Conservation (phyloP, 2,797 vertebrate species). For the Danio choprae region DNA sequence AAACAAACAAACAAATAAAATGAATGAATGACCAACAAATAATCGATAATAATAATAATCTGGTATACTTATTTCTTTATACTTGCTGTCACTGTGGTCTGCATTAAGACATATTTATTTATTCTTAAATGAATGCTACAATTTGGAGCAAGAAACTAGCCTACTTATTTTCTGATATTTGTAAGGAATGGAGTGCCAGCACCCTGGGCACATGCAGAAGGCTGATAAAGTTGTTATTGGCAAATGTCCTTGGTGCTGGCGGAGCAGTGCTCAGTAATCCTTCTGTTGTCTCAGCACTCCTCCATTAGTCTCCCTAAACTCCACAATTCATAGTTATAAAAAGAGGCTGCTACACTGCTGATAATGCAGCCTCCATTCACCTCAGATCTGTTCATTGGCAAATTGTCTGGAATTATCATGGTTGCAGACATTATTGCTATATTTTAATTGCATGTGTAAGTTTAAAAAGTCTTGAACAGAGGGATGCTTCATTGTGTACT, state of each 20-base stretch:
- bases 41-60: no score
- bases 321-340: constrained; percentile 84
- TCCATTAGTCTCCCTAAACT: constrained; percentile 91
- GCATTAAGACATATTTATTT: constrained; percentile 34
- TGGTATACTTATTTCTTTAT: neutral
- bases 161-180: constrained; percentile 85
- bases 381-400: constrained; percentile 80
- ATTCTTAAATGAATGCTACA: constrained; percentile 56
- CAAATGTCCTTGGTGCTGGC: constrained; percentile 85
- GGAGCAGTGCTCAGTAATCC: constrained; percentile 85
- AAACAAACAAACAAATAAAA: neutral
- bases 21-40: neutral
- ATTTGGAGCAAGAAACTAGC: constrained; percentile 85
- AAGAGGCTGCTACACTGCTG: constrained; percentile 89
- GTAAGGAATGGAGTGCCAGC: constrained; percentile 80
- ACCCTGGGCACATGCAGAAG: constrained; percentile 83
- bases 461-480: constrained; percentile 11
- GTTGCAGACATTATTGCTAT: constrained; percentile 75
- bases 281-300: constrained; percentile 77
- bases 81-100: neutral
- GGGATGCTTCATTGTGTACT: neutral
- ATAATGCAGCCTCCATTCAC: constrained; percentile 84
- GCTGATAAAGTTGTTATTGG: constrained; percentile 97
- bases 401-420: constrained; percentile 82
- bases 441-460: constrained; percentile 72